Evolutionary conservation across 2,888 invertebrate genomes (phyloP).

Genomic region (Amiota mariae): DNA sequence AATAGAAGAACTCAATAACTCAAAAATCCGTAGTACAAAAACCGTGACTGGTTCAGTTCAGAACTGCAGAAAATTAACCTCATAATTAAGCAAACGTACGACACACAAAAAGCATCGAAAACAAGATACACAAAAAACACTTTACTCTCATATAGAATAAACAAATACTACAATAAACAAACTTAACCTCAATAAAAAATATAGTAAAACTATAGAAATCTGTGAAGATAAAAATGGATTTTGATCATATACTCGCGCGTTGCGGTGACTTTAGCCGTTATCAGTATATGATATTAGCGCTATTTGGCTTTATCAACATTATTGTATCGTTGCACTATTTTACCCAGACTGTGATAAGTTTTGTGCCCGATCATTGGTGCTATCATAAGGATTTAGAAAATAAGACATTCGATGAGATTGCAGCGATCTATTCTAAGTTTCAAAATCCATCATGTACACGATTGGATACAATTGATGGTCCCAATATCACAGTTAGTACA

Average conservation of each 20-base stretch:
- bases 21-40: too few relatives aligned
- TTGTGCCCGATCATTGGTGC: conserved; percentile 75
- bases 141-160: not conserved
- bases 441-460: conserved; percentile 71
- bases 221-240: conserved; percentile 68
- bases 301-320: conserved; percentile 77
- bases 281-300: conserved; percentile 75
- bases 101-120: conserved; percentile 2
- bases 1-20: not conserved
- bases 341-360: conserved; percentile 77
- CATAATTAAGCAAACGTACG: too few relatives aligned
- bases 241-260: conserved; percentile 76
- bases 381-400: conserved; percentile 72
- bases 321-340: conserved; percentile 78
- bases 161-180: not conserved
- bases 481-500: conserved; percentile 66
- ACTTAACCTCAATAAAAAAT: not conserved
- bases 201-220: not conserved
- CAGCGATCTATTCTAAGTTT: conserved; percentile 69
- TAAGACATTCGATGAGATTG: conserved; percentile 70
- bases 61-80: too few relatives aligned
- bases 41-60: not conserved
- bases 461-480: conserved; percentile 62
- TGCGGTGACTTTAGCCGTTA: conserved; percentile 77
- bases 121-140: not conserved